A percentile compares a stretch with the other conserved stretches of the same genome.
Conservation (phyloP, 2,888 invertebrate species). For the Clepsis dumicolana region DNA sequence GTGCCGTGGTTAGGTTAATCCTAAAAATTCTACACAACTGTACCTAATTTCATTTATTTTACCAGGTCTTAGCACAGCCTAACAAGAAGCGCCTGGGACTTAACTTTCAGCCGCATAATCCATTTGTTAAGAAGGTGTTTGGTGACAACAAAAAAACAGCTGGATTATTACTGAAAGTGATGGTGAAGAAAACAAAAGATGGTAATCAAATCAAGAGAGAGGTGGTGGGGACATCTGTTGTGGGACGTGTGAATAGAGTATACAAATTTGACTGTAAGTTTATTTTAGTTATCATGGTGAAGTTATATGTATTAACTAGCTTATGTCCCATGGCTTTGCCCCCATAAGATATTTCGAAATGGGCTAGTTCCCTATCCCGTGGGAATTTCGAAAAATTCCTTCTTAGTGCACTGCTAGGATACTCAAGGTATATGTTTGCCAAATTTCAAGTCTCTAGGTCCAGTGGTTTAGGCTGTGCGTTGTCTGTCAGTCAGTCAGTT, state of each 20-base stretch:
- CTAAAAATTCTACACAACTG: not conserved
- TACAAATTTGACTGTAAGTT: conserved; percentile 89
- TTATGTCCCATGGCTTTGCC: too few relatives aligned
- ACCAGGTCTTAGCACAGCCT: conserved; percentile 67
- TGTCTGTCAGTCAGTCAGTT: too few relatives aligned
- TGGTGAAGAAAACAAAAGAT: conserved; percentile 82
- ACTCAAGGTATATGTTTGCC: too few relatives aligned
- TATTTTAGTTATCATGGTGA: not conserved
- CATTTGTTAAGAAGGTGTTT: conserved; percentile 91
- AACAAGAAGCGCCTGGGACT: conserved; percentile 89
- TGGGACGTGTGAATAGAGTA: conserved; percentile 87
- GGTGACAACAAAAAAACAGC: conserved; percentile 89
- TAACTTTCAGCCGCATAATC: conserved; percentile 92
- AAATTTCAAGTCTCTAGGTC: too few relatives aligned
- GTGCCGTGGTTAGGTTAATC: not conserved
- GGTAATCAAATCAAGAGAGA: conserved; percentile 70
- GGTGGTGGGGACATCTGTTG: conserved; percentile 79
- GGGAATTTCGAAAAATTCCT: too few relatives aligned
- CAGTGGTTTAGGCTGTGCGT: too few relatives aligned
- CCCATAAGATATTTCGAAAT: too few relatives aligned
- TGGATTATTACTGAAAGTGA: conserved; percentile 91
- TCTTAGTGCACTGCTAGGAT: too few relatives aligned
- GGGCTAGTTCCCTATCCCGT: too few relatives aligned
- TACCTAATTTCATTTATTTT: conserved; percentile 23
- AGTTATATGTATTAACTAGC: too few relatives aligned